These are phyloP conservation scores for Cettia cetti DNA, from an alignment of 2,113 vertebrate species.

Conservation along the genomic window DNA sequence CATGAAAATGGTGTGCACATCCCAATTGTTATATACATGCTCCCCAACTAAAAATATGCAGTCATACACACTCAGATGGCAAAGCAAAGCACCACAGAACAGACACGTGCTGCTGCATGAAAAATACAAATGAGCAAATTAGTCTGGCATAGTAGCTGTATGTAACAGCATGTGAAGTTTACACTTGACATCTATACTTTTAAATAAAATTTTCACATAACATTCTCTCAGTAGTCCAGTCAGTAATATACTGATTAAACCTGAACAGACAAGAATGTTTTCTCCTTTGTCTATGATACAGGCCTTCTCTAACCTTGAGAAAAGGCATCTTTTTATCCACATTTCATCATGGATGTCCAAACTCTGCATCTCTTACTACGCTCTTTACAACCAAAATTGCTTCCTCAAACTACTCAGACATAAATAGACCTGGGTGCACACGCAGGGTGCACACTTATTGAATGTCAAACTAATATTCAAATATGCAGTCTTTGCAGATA, in stretches of 20 bases:
- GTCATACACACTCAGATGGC: background rate
- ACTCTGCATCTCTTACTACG: background rate
- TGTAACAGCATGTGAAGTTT: background rate
- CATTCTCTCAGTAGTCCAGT: background rate
- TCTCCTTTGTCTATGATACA: background rate
- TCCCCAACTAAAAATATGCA: background rate
- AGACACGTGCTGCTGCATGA: background rate
- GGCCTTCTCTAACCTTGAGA: background rate
- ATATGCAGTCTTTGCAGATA: background rate
- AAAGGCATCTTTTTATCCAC: background rate
- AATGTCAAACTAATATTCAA: background rate
- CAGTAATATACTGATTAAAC: background rate
- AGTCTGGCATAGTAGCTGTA: background rate
- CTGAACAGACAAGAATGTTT: background rate
- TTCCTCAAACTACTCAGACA: background rate
- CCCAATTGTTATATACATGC: accelerated
- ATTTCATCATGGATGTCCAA: background rate
- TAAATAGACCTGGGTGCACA: background rate
- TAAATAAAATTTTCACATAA: background rate
- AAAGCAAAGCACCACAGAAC: background rate
- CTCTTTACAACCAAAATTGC: background rate
- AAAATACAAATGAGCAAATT: background rate
- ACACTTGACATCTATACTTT: accelerated
- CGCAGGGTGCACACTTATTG: background rate
- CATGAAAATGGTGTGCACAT: background rate